Evolutionary conservation across 2,888 invertebrate genomes (phyloP), one percentile per base, ranked within the genome.

Genomic region (Blastobasis adustella): DNA sequence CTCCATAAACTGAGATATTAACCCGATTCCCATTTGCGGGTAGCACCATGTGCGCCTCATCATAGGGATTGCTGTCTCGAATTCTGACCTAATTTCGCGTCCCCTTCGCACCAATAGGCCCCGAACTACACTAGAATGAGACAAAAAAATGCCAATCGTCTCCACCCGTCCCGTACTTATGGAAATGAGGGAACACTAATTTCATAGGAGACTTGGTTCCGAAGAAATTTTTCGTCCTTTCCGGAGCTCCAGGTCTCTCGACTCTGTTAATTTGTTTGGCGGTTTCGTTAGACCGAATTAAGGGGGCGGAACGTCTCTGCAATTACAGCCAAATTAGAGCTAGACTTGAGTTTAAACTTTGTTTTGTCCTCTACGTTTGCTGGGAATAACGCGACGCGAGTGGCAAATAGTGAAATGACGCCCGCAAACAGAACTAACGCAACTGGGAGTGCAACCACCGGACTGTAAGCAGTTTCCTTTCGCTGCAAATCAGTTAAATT

Each of bases 161-260:
- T 49, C 10, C 39, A 6, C 8, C 8, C 6, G 49, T 37, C 49
- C 49, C 42, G 50, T 55, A 55, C 54, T 56, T 55, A 58, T 59
- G 57, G 52, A 57, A 60, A 58, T 60, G 50, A 45, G 52, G 36
- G 54, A 49, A 52, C 49, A 38, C 52, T 52, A 52, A 52, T 52
- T 52, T 58, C 51, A 53, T 51, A 56, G 52, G 42, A 47, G 53
- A 52, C 49, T 51, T 51, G 53, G 51, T 7, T 41, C 43, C n/a
- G 47, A 23, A 2, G 23, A 9, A 44, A 48, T 23, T 23, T 23
- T 23, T 23, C 23, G 23, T 2, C 23, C 45, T 48, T 51, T 47
- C 39, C 38, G 47, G 10, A 5, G 46, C 6, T 44, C 37, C 44
- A 10, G 23, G 40, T 23, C 23, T 40, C 43, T 10, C 45, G 23